These are phyloP conservation scores for Leptopilina drosophilae DNA, from an alignment of 2,888 invertebrate species.

Conservation along the genomic window DNA sequence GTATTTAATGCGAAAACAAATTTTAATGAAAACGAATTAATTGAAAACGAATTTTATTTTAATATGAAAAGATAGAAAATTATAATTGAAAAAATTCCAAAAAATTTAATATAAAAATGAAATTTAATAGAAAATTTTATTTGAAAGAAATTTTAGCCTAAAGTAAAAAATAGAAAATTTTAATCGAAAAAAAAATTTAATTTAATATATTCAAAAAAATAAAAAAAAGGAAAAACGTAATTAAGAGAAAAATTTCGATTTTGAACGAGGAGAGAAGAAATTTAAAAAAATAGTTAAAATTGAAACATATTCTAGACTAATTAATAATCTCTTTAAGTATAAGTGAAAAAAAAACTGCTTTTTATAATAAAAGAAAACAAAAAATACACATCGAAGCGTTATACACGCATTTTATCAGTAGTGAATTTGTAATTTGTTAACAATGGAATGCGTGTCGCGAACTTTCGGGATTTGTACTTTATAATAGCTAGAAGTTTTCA, in stretches of 20 bases:
- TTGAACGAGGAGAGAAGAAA: background rate
- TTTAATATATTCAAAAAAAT: background rate
- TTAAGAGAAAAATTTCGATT: background rate
- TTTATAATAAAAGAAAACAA: background rate
- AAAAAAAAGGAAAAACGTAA: background rate
- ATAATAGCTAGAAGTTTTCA: constrained; percentile 1
- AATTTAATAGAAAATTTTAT: no score
- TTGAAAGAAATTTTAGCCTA: no score
- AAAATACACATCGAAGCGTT: constrained; percentile 18
- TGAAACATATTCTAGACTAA: constrained; percentile 11
- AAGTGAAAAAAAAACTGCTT: constrained; percentile 25
- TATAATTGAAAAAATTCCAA: no score
- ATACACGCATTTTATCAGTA: background rate
- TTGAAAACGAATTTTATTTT: no score
- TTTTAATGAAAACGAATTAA: no score
- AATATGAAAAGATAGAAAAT: no score
- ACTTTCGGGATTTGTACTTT: background rate
- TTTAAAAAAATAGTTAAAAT: background rate
- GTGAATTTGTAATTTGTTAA: constrained; percentile 18
- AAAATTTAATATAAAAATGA: no score
- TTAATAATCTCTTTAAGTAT: constrained; percentile 1
- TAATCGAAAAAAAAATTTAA: no score
- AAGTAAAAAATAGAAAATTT: no score
- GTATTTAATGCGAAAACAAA: no score
- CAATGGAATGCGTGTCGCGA: background rate